These are phyloP conservation scores for Leucozona laternaria DNA, from an alignment of 2,888 invertebrate genomes.

Conservation along the genomic window DNA sequence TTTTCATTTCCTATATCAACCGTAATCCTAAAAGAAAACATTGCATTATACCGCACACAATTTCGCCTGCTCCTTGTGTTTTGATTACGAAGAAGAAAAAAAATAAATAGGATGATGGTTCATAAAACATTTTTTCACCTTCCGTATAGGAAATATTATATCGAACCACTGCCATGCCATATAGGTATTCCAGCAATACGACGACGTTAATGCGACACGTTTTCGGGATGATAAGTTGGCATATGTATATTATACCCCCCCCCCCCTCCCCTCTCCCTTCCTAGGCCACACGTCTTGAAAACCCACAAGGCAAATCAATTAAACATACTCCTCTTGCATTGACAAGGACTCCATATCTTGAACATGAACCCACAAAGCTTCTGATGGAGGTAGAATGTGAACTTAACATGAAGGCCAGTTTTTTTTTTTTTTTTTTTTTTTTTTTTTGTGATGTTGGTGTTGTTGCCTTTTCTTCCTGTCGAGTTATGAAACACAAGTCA, in stretches of 20 bases:
- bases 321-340: constrained; percentile 26
- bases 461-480: neutral
- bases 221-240: constrained; percentile 42
- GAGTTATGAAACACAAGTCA: constrained; percentile 35
- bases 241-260: neutral
- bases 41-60: constrained; percentile 32
- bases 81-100: neutral
- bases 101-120: neutral
- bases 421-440: neutral
- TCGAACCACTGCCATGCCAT: constrained; percentile 19
- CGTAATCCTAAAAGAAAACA: constrained; percentile 52
- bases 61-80: neutral
- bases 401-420: neutral
- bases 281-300: neutral
- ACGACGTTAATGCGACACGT: constrained; percentile 67
- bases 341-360: constrained; percentile 13
- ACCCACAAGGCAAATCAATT: constrained; percentile 61
- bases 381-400: constrained; percentile 1
- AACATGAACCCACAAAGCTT: constrained; percentile 25
- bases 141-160: neutral
- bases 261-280: neutral
- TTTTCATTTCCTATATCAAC: constrained; percentile 65
- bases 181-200: constrained; percentile 16
- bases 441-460: no score
- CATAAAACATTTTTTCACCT: constrained; percentile 27